Conservation (phyloP, 2,113 vertebrate species). For the Halcyon malimbica region DNA sequence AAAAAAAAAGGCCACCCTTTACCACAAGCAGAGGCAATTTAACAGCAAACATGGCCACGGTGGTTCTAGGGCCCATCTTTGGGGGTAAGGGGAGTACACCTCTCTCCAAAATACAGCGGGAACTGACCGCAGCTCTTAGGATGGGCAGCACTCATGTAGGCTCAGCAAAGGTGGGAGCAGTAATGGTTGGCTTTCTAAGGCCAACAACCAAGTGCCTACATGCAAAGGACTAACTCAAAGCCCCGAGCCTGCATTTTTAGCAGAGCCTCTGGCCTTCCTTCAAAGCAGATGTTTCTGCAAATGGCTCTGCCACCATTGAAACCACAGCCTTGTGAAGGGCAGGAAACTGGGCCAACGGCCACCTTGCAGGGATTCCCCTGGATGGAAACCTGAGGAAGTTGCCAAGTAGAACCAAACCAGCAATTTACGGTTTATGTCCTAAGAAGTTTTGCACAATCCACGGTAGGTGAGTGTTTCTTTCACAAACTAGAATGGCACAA, state of each 20-base stretch:
- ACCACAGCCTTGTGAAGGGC: slow-evolving; percentile 19
- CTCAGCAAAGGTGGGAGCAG: neutral
- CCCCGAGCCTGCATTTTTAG: neutral
- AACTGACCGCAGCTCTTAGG: neutral
- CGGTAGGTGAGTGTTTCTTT: neutral
- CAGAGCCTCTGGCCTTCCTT: neutral
- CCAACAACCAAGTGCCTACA: neutral
- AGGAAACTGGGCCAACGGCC: slow-evolving; percentile 41
- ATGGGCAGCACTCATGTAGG: neutral
- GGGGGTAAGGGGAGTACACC: neutral
- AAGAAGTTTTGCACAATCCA: slow-evolving; percentile 31
- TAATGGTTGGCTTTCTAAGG: neutral
- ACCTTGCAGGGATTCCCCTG: neutral
- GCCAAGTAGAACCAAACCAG: slow-evolving; percentile 2
- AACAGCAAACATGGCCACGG: neutral
- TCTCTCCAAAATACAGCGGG: neutral
- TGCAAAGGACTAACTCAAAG: neutral
- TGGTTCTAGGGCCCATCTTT: neutral
- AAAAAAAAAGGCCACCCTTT: neutral
- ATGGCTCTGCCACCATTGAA: neutral
- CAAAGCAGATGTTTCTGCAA: neutral
- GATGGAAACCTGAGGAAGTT: slow-evolving; percentile 27
- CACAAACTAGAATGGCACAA: neutral
- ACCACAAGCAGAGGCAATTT: neutral
- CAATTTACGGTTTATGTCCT: slow-evolving; percentile 29